Evolutionary conservation across 2,113 vertebrate genomes (phyloP), one percentile per base, ranked within the genome.

Genomic region (Colius striatus): DNA sequence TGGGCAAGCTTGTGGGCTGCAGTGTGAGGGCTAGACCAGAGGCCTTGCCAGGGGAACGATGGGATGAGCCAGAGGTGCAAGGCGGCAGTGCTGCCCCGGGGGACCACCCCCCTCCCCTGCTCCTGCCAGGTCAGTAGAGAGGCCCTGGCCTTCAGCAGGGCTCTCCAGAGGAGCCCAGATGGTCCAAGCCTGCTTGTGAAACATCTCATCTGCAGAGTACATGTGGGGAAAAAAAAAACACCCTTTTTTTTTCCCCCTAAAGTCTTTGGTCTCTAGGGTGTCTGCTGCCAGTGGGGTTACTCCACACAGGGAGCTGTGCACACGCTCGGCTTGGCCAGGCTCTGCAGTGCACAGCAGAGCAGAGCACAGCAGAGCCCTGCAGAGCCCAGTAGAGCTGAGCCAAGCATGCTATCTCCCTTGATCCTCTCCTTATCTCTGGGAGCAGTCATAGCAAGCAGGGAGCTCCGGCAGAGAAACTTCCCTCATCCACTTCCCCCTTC

Each of bases 401-500:
- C 93, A 95, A 91, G 48, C 1, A 0, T 68, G 86, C 72, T 92
- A 73, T 94, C 92, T 93, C 55, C 51, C 85, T 81, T 53, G 62
- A 94, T 95, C 85, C 63, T 0, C 75, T 82, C 43, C 94, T 94
- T 91, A 90, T 92, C 95, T 94, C 62, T 1, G 16, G 84, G 62
- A 95, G 89, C 80, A 84, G 80, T 90, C 26, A 9, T 45, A 90
- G 80, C 89, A 79, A 87, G 77, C 74, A 73, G 66, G n/a, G 70
- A 87, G 71, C 73, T 94, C 81, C 74, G 15, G 61, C 73, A 89
- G 66, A 72, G 78, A 78, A 79, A 73, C 89, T 91, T 95, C 47
- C 93, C 87, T 92, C 81, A 47, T 89, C 71, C 84, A 75, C 74
- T 96, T 95, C 93, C 73, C 91, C 66, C 58, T 95, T 92, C 86